Evolutionary conservation across 2,797 vertebrate species (phyloP), one percentile per base, ranked within the genome.

Genomic region (Tiaroga cobitis): DNA sequence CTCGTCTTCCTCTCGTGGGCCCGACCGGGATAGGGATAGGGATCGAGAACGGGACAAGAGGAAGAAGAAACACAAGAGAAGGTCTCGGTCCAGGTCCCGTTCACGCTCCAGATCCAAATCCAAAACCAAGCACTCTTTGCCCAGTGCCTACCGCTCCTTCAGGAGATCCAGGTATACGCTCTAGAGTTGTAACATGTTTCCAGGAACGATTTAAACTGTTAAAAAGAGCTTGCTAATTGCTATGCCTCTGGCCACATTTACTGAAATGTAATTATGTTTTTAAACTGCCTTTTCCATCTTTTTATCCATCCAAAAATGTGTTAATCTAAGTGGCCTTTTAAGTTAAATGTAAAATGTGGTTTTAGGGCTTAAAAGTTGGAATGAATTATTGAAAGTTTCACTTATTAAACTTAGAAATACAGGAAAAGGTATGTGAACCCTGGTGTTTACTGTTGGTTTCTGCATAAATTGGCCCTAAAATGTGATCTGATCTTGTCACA

Each of bases 51-150:
- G 49, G 80, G 97, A 98, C 75, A 98, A 96, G 93, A 98, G 97
- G 90, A 99, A 96, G 90, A 98, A 98, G 88, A 99, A 98, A 87
- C 97, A 97, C 92, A 99, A 96, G 92, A 97, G 96, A 80, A 95
- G 96, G 67, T 97, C 97, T 8, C 94, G 96, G 8, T 96, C 97
- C 3, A 93, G 96, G 69, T 98, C 97, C 0, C 94, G 95, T 18
- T 96, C 96, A 0, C 94, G 92, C 3, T 96, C 96, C 67, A 97
- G 93, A 86, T 95, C 95, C 0, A 93, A 95, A 0, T 94, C 96
- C 54, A 97, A 98, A 94, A 95, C 91, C 85, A 97, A 96, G 94
- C 97, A 98, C 86, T 92, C 96, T 1, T 96, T 99, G 75, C 97
- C 98, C 91, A 99, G 96, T 86, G 97, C 98, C 87, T 99, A 99